Evolutionary conservation across 2,888 invertebrate genomes (phyloP).

Genomic region (Luperina testacea): DNA sequence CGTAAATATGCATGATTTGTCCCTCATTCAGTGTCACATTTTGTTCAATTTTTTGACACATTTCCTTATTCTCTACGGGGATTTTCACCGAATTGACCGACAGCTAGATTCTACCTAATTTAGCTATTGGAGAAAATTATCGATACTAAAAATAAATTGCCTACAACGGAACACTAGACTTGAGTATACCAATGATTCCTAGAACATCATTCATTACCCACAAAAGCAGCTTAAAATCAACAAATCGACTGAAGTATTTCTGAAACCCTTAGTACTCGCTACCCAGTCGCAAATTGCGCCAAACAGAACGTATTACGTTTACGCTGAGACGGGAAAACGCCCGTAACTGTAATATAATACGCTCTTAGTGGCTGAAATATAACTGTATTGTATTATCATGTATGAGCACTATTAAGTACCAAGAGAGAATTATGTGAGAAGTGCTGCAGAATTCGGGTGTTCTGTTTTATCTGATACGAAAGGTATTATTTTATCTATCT

Average conservation of each 20-base stretch:
- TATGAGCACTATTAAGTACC: conserved; percentile 55
- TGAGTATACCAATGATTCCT: neutral
- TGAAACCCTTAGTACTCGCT: conserved; percentile 58
- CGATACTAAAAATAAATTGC: neutral
- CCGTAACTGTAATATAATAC: conserved; percentile 70
- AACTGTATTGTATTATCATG: conserved; percentile 55
- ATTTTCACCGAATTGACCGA: neutral
- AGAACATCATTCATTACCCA: neutral
- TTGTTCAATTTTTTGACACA: too few species aligned
- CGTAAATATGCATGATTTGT: too few species aligned
- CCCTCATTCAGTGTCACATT: too few species aligned
- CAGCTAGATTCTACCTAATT: neutral
- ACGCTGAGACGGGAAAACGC: conserved; percentile 72
- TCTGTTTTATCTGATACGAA: conserved; percentile 29
- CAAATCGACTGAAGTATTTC: neutral
- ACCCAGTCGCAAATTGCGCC: conserved; percentile 67
- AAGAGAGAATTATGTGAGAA: conserved; percentile 51
- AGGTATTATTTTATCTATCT: conserved; percentile 22
- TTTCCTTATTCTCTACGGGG: neutral
- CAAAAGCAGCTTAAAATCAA: conserved; percentile 6
- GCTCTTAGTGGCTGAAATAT: conserved; percentile 72
- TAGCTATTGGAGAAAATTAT: neutral
- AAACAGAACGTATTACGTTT: conserved; percentile 72
- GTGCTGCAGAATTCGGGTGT: conserved; percentile 13
- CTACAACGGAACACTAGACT: neutral